These are phyloP conservation scores for Cosmorhoe ocellata DNA, from an alignment of 2,888 invertebrate species.

Conservation along the genomic window DNA sequence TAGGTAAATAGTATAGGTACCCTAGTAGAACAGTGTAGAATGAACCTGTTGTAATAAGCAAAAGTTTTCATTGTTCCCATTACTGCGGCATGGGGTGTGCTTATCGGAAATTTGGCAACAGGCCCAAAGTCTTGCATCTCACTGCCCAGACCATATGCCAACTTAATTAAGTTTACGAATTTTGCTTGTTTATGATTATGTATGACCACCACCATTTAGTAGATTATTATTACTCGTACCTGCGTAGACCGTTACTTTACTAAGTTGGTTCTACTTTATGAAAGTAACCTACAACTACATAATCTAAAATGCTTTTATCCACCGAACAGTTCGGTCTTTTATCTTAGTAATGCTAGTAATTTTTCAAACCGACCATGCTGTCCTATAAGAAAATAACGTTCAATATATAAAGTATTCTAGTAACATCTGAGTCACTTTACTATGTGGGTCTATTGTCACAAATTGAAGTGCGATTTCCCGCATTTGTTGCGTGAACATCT, in stretches of 20 bases:
- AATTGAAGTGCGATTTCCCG: slow-evolving; percentile 21
- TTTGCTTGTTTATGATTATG: slow-evolving; percentile 47
- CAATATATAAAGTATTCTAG: too few relatives aligned
- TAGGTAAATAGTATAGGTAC: too few relatives aligned
- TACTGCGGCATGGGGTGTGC: slow-evolving; percentile 33
- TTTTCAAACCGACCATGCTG: too few relatives aligned
- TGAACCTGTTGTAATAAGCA: slow-evolving; percentile 18
- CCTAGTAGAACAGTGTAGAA: neutral
- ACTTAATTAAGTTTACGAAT: slow-evolving; percentile 48
- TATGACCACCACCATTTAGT: slow-evolving; percentile 31
- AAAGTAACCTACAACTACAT: too few relatives aligned
- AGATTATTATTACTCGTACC: neutral
- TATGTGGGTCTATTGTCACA: slow-evolving; percentile 20
- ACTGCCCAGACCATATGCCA: slow-evolving; percentile 45
- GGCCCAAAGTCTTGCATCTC: slow-evolving; percentile 52
- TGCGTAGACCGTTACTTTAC: neutral
- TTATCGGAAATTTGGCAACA: slow-evolving; percentile 59
- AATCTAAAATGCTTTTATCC: too few relatives aligned
- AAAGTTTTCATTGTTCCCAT: slow-evolving; percentile 25
- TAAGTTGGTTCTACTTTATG: too few relatives aligned
- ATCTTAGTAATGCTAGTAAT: too few relatives aligned
- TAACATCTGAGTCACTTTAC: slow-evolving; percentile 9
- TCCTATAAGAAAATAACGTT: too few relatives aligned
- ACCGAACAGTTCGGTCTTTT: too few relatives aligned
- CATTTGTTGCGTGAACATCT: slow-evolving; percentile 22